Base-by-base conservation (phyloP, 2,888 invertebrate genomes). In the Saturnia pavonia region DNA sequence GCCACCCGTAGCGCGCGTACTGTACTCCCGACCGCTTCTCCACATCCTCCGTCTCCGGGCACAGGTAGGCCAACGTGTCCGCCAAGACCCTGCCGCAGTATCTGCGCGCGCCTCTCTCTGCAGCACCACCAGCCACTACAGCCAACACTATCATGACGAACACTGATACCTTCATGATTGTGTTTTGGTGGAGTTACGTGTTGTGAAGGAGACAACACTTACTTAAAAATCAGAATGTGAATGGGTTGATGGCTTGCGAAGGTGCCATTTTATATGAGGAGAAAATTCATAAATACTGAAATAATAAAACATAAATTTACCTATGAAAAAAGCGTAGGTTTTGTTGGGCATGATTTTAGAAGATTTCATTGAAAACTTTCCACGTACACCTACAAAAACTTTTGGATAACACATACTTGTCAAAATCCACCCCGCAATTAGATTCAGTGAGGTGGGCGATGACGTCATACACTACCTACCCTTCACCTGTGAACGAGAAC, bases 51-150 rank as follows among this genome's bases (percentile, higher is more conserved):
- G n/a, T 45, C n/a, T 72, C 54, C 45, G 69, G 68, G 19, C 78
- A 79, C 14, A 77, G 71, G 48, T 70, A 72, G 0, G 73, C 75
- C 34, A 79, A 57, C 1, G 75, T 72, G 6, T 70, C 42, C 1
- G 79, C 74, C 54, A 79, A 63, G 12, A 72, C 71, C 14, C 76
- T 69, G 1, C 78, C 78, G 43, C 78, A 78, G 70, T 75, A 77
- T 8, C 69, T 68, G 22, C 72, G 69, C 19, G 70, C 25, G 7
- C 68, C 68, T 12, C 42, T 34, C 42, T 48, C 43, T 19, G n/a
- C 48, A 25, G 16, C 19, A 22, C 42, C 51, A 45, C 1, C 42
- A 16, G 45, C 54, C 25, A 43, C 25, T 8, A 60, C 27, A 22
- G 25, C 40, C 40, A 67, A 19, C 42, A 57, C 67, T 67, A 70